A percentile compares a stretch with the other conserved stretches of the same genome.
Conservation (phyloP, 2,797 vertebrate genomes). For the Aphelocoma californica region DNA sequence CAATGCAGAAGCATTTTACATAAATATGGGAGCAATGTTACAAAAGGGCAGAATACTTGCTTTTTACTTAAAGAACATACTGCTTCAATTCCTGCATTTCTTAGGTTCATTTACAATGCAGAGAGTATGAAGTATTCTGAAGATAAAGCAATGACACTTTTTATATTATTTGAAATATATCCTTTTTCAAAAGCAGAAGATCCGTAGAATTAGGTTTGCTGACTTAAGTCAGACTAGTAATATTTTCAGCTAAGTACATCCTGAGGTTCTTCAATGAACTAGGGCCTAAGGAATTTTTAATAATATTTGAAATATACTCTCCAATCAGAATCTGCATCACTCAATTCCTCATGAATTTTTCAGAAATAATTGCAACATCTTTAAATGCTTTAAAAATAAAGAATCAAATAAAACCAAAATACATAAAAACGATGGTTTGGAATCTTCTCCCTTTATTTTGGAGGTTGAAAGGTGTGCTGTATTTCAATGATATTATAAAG, state of each 20-base stretch:
- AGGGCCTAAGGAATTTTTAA: not conserved
- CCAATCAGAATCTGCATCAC: rapidly evolving
- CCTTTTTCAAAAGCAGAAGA: not conserved
- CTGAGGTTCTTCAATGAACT: not conserved
- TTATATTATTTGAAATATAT: not conserved
- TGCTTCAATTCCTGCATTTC: not conserved
- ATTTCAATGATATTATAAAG: not conserved
- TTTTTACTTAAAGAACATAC: not conserved
- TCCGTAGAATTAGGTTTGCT: not conserved
- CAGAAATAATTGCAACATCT: not conserved
- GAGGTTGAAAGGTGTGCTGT: not conserved
- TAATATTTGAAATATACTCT: not conserved
- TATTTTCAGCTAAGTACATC: not conserved
- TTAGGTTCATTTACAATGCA: not conserved
- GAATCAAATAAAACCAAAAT: not conserved
- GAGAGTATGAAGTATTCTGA: not conserved
- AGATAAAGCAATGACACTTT: not conserved
- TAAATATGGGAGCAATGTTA: not conserved
- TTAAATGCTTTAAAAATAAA: not conserved
- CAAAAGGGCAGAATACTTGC: not conserved
- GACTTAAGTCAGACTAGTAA: not conserved
- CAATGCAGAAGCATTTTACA: not conserved
- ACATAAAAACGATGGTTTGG: rapidly evolving
- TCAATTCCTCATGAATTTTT: not conserved
- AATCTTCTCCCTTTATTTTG: not conserved